Percentiles rank a stretch among this genome's conserved stretches.
Evolutionary conservation across 1,140 invertebrate species (phyloP).

Genomic region (Grapholita molesta): DNA sequence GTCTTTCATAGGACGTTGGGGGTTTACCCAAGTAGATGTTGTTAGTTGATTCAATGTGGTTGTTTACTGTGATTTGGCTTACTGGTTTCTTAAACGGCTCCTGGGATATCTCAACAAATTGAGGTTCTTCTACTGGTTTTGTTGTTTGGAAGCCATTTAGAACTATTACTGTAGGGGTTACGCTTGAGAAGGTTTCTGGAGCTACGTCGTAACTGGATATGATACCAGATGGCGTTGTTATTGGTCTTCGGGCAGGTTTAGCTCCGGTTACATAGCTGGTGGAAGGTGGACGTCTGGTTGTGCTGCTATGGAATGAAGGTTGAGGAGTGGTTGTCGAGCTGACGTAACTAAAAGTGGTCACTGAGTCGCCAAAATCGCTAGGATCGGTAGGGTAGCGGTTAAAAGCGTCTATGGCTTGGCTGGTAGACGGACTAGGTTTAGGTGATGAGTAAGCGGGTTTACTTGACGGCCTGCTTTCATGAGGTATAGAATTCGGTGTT

Average conservation of each 20-base stretch:
- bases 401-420: conserved; percentile 64
- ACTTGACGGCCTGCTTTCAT: conserved; percentile 40
- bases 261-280: conserved; percentile 80
- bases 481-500: conserved; percentile 52
- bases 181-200: conserved; percentile 74
- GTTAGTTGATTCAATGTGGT: conserved; percentile 78
- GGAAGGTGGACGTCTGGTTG: conserved; percentile 71
- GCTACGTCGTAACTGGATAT: conserved; percentile 48
- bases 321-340: conserved; percentile 59
- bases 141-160: conserved; percentile 74
- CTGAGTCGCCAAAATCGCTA: conserved; percentile 53
- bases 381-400: conserved; percentile 67
- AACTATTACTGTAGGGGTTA: conserved; percentile 86
- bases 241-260: conserved; percentile 68
- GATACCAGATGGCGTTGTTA: conserved; percentile 40
- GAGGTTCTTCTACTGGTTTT: conserved; percentile 54
- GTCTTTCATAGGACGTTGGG: conserved; percentile 56
- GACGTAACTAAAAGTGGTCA: conserved; percentile 70
- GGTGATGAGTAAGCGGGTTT: conserved; percentile 51
- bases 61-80: conserved; percentile 79
- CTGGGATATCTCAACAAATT: conserved; percentile 71
- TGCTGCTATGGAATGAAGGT: conserved; percentile 40
- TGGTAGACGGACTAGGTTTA: conserved; percentile 61
- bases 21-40: conserved; percentile 74
- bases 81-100: conserved; percentile 73